phyloP scores from a whole-genome alignment of 2,888 invertebrate species.

The Hololepta plana region DNA sequence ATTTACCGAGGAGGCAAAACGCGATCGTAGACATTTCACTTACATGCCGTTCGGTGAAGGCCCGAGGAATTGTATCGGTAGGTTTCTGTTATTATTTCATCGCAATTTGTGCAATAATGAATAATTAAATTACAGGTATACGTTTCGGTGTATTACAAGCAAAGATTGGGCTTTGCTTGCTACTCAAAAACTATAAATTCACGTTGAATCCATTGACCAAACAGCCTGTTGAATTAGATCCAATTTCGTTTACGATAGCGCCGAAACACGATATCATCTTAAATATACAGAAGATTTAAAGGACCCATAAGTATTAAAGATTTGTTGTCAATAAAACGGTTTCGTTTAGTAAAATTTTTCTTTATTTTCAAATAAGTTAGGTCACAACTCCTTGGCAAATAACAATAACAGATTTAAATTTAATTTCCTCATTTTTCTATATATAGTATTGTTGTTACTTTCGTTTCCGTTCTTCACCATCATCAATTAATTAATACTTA shows the following conservation, averaged over 20 bases:
- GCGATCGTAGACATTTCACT: slow-evolving; percentile 4
- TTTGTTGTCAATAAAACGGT: slow-evolving; percentile 1
- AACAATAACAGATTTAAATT: slow-evolving; percentile 27
- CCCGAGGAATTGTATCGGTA: slow-evolving; percentile 20
- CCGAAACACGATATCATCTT: no score
- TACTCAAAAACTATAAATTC: slow-evolving; percentile 1
- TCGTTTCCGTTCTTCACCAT: no score
- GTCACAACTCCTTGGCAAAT: slow-evolving; percentile 28
- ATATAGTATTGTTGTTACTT: no score
- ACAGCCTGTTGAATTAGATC: no score
- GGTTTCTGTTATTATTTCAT: slow-evolving; percentile 2
- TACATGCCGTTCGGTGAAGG: slow-evolving; percentile 20
- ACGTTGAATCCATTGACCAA: no score
- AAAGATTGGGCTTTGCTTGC: neutral
- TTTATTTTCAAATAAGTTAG: slow-evolving; percentile 31
- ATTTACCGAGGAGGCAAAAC: slow-evolving; percentile 9
- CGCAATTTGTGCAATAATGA: no score
- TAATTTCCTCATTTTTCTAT: no score
- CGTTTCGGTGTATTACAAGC: neutral
- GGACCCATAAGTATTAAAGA: neutral
- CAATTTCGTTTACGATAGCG: no score
- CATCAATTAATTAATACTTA: no score
- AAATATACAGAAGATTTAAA: no score
- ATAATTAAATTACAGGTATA: no score
- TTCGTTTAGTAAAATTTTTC: slow-evolving; percentile 25